Percentiles rank a stretch among this genome's conserved stretches.
Conservation (phyloP, 2,888 invertebrate genomes). For the Prenolepis imparis region DNA sequence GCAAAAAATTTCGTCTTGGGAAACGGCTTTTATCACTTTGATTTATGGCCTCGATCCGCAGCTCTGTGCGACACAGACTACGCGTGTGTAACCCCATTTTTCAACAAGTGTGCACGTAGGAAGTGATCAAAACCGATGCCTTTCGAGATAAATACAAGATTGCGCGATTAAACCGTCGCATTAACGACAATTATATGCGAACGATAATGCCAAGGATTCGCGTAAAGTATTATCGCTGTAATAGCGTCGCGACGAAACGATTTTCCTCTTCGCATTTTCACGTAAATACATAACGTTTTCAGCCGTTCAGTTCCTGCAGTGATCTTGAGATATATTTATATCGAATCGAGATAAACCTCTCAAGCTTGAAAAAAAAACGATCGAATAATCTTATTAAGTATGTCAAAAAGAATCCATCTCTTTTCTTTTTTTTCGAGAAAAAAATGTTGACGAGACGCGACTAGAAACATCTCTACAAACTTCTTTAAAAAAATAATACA, state of each 20-base stretch:
- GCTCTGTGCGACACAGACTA: constrained; percentile 21
- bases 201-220: constrained; percentile 31
- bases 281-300: not conserved
- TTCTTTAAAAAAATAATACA: not conserved
- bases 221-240: not conserved
- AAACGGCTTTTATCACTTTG: constrained; percentile 61
- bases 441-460: not conserved
- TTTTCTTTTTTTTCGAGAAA: not conserved
- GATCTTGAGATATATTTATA: not conserved
- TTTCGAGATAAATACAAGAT: constrained; percentile 23
- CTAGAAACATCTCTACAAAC: not conserved
- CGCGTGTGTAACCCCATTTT: constrained; percentile 41
- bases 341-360: not conserved
- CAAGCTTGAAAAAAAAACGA: not conserved
- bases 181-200: constrained; percentile 6
- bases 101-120: constrained; percentile 21
- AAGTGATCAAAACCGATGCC: constrained; percentile 22
- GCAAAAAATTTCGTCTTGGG: constrained; percentile 73
- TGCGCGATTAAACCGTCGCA: constrained; percentile 21
- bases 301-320: not conserved
- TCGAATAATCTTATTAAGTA: not conserved
- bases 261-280: constrained; percentile 1
- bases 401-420: not conserved
- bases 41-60: constrained; percentile 53
- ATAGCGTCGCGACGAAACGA: not conserved